These are phyloP conservation scores for Corydoras sp. DNA, from an alignment of 2,113 vertebrate species.

Conservation along the genomic window DNA sequence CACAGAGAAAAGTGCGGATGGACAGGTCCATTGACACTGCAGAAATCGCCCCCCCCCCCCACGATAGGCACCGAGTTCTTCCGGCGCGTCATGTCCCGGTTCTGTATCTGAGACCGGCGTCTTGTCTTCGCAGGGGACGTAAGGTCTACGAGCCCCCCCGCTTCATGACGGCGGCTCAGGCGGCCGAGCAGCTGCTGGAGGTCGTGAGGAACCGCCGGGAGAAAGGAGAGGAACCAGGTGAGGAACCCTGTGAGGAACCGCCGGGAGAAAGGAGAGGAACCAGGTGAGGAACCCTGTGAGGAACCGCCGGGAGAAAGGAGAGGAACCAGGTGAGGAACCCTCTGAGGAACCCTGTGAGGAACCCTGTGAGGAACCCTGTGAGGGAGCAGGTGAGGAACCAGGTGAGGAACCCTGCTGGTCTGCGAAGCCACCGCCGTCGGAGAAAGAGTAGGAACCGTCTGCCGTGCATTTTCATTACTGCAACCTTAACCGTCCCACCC, in stretches of 20 bases:
- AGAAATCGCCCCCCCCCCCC: no score
- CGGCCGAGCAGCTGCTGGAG: conserved; percentile 83
- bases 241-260: conserved; percentile 54
- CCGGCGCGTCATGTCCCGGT: no score
- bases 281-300: conserved; percentile 62
- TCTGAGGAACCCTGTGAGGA: conserved; percentile 66
- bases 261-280: conserved; percentile 65
- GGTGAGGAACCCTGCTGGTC: no score
- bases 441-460: no score
- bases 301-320: conserved; percentile 67
- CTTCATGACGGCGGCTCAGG: conserved; percentile 86
- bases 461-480: no score
- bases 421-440: no score
- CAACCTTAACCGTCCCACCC: no score
- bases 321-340: conserved; percentile 71
- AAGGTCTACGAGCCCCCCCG: conserved; percentile 88
- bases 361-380: no score
- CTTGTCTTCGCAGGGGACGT: conserved; percentile 69
- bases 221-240: conserved; percentile 76
- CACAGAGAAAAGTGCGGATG: no score
- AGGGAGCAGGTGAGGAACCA: no score
- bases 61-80: no score
- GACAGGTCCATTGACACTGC: no score
- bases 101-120: conserved; percentile 9
- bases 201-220: conserved; percentile 72